A percentile compares a stretch with the other conserved stretches of the same genome.
phyloP scores from a whole-genome alignment of 35 echinoderm and acorn worm species.

The Ptychodera flava region DNA sequence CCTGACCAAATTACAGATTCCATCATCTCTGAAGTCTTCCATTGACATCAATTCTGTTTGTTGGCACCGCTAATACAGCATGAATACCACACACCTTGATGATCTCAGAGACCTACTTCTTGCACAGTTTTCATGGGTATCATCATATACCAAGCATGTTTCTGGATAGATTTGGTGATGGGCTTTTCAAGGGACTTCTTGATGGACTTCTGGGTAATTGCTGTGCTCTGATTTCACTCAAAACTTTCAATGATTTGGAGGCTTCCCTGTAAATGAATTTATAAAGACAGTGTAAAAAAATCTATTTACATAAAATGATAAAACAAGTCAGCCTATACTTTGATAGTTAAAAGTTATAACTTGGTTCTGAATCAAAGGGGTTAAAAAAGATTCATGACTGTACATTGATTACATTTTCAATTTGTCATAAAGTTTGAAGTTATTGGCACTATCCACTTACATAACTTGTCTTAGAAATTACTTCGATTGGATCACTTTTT shows the following conservation, averaged over 20 bases:
- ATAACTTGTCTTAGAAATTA: neutral
- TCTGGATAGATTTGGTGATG: neutral
- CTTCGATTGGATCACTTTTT: neutral
- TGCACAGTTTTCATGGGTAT: too few relatives aligned
- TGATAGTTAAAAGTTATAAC: neutral
- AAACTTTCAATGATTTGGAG: slow-evolving; percentile 42
- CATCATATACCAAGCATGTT: neutral
- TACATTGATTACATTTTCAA: neutral
- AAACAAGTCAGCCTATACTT: neutral
- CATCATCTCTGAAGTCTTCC: too few relatives aligned
- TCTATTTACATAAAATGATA: neutral
- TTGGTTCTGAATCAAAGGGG: neutral
- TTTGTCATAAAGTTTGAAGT: neutral
- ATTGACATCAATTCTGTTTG: too few relatives aligned
- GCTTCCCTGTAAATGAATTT: slow-evolving; percentile 47
- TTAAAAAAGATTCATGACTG: neutral
- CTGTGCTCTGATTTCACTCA: slow-evolving; percentile 19
- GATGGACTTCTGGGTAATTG: slow-evolving; percentile 21
- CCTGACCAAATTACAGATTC: too few relatives aligned
- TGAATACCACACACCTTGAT: too few relatives aligned
- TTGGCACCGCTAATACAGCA: too few relatives aligned
- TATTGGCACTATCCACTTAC: neutral
- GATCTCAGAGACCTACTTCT: too few relatives aligned
- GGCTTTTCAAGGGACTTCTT: neutral
- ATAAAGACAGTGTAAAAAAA: neutral